A percentile compares a stretch with the other conserved stretches of the same genome.
phyloP scores from a whole-genome alignment of 1,140 invertebrate species.

The Heterodera carotae region DNA sequence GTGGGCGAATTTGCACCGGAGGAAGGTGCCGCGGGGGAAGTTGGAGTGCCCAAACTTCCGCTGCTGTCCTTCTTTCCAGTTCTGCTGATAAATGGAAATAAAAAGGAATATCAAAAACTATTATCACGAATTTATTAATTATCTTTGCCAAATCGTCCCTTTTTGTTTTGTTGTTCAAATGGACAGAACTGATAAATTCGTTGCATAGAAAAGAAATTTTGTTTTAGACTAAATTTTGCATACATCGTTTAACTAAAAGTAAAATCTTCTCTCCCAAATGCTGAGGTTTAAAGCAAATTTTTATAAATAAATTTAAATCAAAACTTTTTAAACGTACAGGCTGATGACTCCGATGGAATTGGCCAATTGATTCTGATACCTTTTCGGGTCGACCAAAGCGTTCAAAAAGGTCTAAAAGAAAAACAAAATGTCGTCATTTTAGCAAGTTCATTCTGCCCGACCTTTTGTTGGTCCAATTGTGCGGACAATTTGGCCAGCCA shows the following conservation, averaged over 20 bases:
- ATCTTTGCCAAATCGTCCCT: too few species aligned
- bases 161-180: too few species aligned
- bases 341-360: conserved; percentile 41
- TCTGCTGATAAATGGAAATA: conserved; percentile 22
- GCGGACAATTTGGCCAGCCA: conserved; percentile 57
- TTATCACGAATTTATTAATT: too few species aligned
- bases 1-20: conserved; percentile 20
- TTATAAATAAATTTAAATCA: background rate
- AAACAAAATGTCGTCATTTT: background rate
- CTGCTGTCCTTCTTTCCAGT: conserved; percentile 38
- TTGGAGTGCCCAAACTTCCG: conserved; percentile 40
- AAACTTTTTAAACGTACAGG: conserved; percentile 36
- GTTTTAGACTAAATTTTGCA: conserved; percentile 10
- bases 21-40: conserved; percentile 21
- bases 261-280: too few species aligned
- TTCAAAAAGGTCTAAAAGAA: conserved; percentile 48
- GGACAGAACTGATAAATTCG: too few species aligned
- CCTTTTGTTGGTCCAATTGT: conserved; percentile 62
- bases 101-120: too few species aligned
- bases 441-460: background rate
- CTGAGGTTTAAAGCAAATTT: too few species aligned
- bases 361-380: conserved; percentile 56
- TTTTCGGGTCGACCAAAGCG: conserved; percentile 63
- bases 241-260: background rate
- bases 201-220: too few species aligned